These are phyloP conservation scores for Manis crassicaudata DNA, from an alignment of 2,797 vertebrate species.

Conservation along the genomic window DNA sequence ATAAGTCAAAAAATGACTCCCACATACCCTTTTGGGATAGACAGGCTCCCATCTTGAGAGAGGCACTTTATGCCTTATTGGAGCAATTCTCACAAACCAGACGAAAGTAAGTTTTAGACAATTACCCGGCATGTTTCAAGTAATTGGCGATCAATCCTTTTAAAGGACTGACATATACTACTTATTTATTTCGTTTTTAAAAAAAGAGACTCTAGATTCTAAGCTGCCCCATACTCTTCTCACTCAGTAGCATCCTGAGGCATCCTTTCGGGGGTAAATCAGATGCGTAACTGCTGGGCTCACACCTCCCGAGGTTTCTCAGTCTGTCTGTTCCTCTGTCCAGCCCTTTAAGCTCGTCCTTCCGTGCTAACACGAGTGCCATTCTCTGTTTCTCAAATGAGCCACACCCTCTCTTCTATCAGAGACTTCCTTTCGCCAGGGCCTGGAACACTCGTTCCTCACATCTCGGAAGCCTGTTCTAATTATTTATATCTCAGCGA, in stretches of 20 bases:
- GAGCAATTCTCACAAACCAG: neutral
- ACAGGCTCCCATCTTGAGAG: neutral
- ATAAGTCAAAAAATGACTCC: neutral
- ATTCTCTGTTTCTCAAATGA: neutral
- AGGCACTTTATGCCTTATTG: neutral
- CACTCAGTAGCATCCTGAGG: accelerated
- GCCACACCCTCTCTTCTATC: neutral
- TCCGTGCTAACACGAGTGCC: neutral
- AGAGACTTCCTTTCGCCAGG: neutral
- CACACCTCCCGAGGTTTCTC: too few species aligned
- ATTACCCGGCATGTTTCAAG: neutral
- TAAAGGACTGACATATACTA: neutral
- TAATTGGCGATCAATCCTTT: neutral
- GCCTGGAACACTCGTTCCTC: neutral
- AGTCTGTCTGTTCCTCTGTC: too few species aligned
- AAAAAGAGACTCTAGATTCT: neutral
- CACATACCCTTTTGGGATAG: neutral
- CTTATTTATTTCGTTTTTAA: neutral
- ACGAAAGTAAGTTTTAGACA: neutral
- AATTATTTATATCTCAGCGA: neutral
- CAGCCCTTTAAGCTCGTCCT: neutral
- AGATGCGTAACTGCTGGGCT: neutral
- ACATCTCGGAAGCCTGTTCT: neutral
- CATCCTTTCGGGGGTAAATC: neutral
- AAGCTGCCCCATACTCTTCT: neutral